Evolutionary conservation across 2,797 vertebrate species (phyloP), one percentile per base, ranked within the genome.

Genomic region (Manis javanica): DNA sequence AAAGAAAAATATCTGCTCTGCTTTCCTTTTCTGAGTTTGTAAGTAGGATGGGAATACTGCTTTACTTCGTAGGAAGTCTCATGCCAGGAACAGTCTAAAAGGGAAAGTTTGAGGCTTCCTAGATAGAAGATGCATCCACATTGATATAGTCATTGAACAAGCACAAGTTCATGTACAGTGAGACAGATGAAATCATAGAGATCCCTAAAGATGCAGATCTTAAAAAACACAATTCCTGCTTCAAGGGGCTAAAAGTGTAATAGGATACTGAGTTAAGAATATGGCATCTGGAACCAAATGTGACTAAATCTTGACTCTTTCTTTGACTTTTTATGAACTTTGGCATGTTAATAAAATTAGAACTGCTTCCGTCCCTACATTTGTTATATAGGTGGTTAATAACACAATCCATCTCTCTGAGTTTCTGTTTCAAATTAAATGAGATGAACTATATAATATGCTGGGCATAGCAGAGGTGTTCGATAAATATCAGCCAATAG

Each of bases 241-340:
- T 83, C 66, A 21, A 83, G 49, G 19, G 77, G 68, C 61, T 78
- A 26, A 90, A 87, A 91, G 66, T 78, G 18, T 75, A 89, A 83
- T 26, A 7, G 18, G 6, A 19, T 95, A 26, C 57, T 85, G 77
- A 86, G 37, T 88, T 91, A 72, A 78, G 26, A 95, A 78, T 8
- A 72, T 63, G 74, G 59, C 34, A n/a, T 59, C 83, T 90, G 42
- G 63, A 86, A 82, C 66, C 19, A 89, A 97, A 94, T 63, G 55
- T 51, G 71, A 75, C 29, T 19, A 39, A 74, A 77, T 86, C 26
- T 92, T 92, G 15, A 85, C 5, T 59, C 23, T 37, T 66, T 64
- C 19, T 64, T 18, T 24, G 79, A 55, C 14, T 75, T 15, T 23
- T 57, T 89, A 86, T n/a, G 34, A 79, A 78, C 6, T 61, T 84